A percentile compares a stretch with the other conserved stretches of the same genome.
Evolutionary conservation across 2,113 vertebrate species (phyloP).

Genomic region (Ictidomys tridecemlineatus): DNA sequence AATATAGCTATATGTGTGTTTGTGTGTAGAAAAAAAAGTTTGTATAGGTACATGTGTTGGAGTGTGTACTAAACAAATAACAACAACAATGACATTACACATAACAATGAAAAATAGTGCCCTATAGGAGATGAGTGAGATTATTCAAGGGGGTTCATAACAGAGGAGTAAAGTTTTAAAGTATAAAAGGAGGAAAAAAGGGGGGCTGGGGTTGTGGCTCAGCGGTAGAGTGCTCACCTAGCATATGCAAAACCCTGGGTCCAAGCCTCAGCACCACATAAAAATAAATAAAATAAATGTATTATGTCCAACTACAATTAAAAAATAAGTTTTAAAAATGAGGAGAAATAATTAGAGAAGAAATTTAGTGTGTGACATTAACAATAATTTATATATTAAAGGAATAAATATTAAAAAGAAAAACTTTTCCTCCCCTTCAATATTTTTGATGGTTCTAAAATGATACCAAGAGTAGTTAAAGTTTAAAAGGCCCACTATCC

Average conservation of each 20-base stretch:
- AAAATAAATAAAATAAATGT: too few species aligned
- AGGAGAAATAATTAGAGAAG: not conserved
- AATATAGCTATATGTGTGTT: too few species aligned
- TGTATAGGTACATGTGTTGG: not conserved
- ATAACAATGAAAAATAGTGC: not conserved
- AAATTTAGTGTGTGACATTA: not conserved
- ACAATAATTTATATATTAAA: not conserved
- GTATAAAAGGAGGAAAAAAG: not conserved
- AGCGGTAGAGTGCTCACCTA: too few species aligned
- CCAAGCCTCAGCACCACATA: too few species aligned
- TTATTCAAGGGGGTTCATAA: not conserved
- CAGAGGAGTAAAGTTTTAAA: slow-evolving; percentile 6
- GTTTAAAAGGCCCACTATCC: not conserved
- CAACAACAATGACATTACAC: not conserved
- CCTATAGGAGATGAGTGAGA: not conserved
- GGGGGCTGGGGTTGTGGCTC: too few species aligned
- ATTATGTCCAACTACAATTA: too few species aligned
- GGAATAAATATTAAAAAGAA: slow-evolving; percentile 3
- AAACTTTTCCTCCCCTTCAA: not conserved
- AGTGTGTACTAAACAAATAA: not conserved
- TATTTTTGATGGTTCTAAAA: slow-evolving; percentile 4
- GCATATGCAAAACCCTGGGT: too few species aligned
- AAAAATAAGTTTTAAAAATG: not conserved
- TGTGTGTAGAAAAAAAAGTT: too few species aligned
- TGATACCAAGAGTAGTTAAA: not conserved